Conservation (phyloP, 2,113 vertebrate species). For the Gracilinanus agilis region DNA sequence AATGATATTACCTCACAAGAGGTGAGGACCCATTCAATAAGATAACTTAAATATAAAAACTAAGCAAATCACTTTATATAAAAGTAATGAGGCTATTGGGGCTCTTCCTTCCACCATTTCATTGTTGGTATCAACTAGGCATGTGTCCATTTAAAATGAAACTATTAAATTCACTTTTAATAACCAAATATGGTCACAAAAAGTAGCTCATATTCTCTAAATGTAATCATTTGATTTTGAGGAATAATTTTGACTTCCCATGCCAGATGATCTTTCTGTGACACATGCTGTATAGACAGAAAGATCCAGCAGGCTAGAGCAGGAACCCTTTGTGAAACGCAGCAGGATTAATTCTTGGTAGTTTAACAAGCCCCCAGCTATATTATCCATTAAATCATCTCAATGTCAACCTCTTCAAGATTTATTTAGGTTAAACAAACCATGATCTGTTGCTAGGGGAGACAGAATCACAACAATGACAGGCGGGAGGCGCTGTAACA, state of each 20-base stretch:
- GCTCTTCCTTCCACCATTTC: background rate
- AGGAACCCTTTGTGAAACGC: conserved; percentile 74
- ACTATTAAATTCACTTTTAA: conserved; percentile 57
- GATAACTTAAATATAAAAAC: background rate
- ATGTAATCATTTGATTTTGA: conserved; percentile 44
- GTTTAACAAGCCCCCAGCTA: conserved; percentile 68
- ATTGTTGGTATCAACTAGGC: background rate
- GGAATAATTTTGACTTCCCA: conserved; percentile 44
- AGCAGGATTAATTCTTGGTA: conserved; percentile 76
- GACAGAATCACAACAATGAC: conserved; percentile 69
- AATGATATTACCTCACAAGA: background rate
- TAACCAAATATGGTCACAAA: conserved; percentile 6
- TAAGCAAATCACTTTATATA: background rate
- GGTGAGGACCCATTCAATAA: background rate
- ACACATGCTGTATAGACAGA: conserved; percentile 45
- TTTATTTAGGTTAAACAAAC: conserved; percentile 78
- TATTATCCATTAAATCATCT: conserved; percentile 68
- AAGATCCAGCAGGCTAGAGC: conserved; percentile 66
- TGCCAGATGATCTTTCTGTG: conserved; percentile 60
- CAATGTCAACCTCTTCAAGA: conserved; percentile 75
- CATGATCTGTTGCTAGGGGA: conserved; percentile 79
- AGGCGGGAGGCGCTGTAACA: conserved; percentile 62
- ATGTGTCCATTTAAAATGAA: background rate
- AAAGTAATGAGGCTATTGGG: background rate
- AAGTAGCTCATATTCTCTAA: background rate